Evolutionary conservation across 35 echinoderm and acorn worm genomes (phyloP), one percentile per base, ranked within the genome.

Genomic region (Holothuria glaberrima): DNA sequence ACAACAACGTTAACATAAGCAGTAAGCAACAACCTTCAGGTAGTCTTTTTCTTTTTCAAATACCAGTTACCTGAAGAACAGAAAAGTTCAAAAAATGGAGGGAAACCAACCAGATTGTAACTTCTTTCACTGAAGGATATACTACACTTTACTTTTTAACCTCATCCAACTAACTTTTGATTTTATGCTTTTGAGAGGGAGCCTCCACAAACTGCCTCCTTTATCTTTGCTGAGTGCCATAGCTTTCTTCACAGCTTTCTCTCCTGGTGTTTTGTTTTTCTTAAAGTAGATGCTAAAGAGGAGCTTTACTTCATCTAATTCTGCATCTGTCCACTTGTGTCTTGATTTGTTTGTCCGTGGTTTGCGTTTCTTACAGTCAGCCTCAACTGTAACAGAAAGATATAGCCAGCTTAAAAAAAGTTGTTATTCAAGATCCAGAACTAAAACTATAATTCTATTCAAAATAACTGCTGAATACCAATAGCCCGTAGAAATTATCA

Each of bases 141-240:
- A 46, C 10, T 46, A 46, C 70, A 31, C 41, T 44, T 75, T 75
- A n/a, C n/a, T n/a, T n/a, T 32, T 9, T 76, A 80, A 56, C 75
- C 81, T 84, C 12, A 84, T n/a, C 57, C 81, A 84, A 21, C 29
- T 61, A 17, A 85, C 81, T 38, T 85, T 84, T 33, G 54, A 17
- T n/a, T 84, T 63, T 9, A 84, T 61, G 17, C 32, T 84, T n/a
- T 84, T 65, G 3, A 84, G 17, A 28, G 81, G 81, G 2, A 85
- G 10, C 33, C 62, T 59, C 57, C 81, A 85, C 59, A 85, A 5
- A 30, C 24, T 85, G 14, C 81, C 59, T 21, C 57, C 81, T 61
- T 65, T 59, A 4, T 18, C 17, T 63, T 84, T 63, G 12, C 81
- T 84, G 1, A 61, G 9, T 6, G 26, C 57, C 25, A 84, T 84